Evolutionary conservation across 2,113 vertebrate genomes (phyloP).

Genomic region (Pycnonotus jocosus): DNA sequence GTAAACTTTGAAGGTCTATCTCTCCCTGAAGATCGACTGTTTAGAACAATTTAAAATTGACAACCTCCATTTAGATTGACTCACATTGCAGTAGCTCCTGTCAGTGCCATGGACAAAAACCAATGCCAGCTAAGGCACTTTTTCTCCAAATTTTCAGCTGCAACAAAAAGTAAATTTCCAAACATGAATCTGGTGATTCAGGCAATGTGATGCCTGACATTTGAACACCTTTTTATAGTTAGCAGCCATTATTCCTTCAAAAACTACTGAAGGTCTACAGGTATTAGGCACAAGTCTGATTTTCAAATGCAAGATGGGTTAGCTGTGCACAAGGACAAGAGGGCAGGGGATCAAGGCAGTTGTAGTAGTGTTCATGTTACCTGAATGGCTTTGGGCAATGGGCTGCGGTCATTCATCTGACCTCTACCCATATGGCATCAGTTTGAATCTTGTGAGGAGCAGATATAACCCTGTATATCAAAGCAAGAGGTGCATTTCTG

Average conservation of each 20-base stretch:
- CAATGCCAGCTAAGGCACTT: background rate
- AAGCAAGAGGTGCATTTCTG: background rate
- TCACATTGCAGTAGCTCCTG: background rate
- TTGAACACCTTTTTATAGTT: background rate
- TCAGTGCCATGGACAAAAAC: background rate
- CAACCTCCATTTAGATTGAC: background rate
- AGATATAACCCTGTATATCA: background rate
- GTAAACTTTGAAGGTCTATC: background rate
- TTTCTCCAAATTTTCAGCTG: background rate
- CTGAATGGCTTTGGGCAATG: slow-evolving; percentile 23
- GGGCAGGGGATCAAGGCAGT: background rate
- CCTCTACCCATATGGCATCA: slow-evolving; percentile 30
- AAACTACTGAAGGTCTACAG: background rate
- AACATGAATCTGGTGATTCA: background rate
- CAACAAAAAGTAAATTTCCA: background rate
- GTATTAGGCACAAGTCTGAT: background rate
- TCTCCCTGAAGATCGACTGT: background rate
- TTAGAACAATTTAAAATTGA: background rate
- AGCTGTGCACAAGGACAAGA: background rate
- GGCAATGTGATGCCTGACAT: background rate
- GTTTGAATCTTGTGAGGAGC: slow-evolving; percentile 27
- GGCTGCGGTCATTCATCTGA: background rate
- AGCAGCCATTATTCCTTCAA: background rate
- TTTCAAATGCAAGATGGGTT: background rate
- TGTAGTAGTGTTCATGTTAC: background rate